Conservation (phyloP, 2,888 invertebrate species). For the Mechanitis messenoides region DNA sequence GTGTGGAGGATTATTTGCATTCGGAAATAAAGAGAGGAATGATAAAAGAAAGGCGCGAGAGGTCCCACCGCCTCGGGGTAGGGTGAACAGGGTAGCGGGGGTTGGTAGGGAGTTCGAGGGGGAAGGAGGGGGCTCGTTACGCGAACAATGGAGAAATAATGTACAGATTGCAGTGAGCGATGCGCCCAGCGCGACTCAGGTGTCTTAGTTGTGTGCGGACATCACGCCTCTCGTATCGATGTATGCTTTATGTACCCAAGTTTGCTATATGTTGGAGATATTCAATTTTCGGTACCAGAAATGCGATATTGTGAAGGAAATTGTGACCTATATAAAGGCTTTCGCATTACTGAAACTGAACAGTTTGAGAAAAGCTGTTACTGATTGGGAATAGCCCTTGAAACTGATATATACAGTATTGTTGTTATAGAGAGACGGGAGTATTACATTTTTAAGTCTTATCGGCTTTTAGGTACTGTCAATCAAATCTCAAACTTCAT, state of each 20-base stretch:
- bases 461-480: too few relatives aligned
- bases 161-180: slow-evolving; percentile 78
- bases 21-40: slow-evolving; percentile 78
- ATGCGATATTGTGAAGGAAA: slow-evolving; percentile 6
- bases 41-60: slow-evolving; percentile 78
- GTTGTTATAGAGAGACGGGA: too few relatives aligned
- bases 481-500: too few relatives aligned
- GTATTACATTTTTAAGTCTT: too few relatives aligned
- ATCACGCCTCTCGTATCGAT: slow-evolving; percentile 44
- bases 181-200: slow-evolving; percentile 75
- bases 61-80: slow-evolving; percentile 74
- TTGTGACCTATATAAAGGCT: slow-evolving; percentile 2
- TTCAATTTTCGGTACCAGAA: slow-evolving; percentile 6
- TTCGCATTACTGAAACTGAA: background rate
- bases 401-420: too few relatives aligned
- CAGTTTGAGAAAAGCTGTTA: background rate
- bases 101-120: slow-evolving; percentile 42
- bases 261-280: slow-evolving; percentile 3
- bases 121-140: slow-evolving; percentile 71
- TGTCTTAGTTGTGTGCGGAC: slow-evolving; percentile 67
- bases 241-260: slow-evolving; percentile 9
- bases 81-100: slow-evolving; percentile 65
- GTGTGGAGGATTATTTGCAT: slow-evolving; percentile 79
- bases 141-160: slow-evolving; percentile 78
- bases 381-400: too few relatives aligned